Conservation (phyloP, 2,888 invertebrate genomes). For the Brachyptera risi region DNA sequence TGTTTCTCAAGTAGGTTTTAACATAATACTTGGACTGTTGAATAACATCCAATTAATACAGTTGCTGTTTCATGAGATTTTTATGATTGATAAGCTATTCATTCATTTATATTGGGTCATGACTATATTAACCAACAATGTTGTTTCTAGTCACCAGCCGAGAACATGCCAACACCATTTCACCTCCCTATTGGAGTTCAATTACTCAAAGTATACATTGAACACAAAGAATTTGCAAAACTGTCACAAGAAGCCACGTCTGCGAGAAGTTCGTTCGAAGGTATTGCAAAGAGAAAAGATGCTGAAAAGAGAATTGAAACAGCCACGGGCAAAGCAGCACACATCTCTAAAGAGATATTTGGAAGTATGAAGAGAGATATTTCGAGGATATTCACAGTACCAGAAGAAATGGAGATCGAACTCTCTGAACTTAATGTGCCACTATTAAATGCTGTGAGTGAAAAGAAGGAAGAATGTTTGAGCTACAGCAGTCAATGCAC, state of each 20-base stretch:
- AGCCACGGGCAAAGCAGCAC: conserved; percentile 9
- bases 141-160: conserved; percentile 64
- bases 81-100: too few species aligned
- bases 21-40: too few species aligned
- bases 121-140: too few species aligned
- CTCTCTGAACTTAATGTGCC: background rate
- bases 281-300: conserved; percentile 29
- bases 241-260: conserved; percentile 25
- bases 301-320: conserved; percentile 40
- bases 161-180: conserved; percentile 59
- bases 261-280: conserved; percentile 27
- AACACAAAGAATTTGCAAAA: conserved; percentile 51
- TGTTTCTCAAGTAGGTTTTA: too few species aligned
- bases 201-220: conserved; percentile 71
- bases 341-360: conserved; percentile 33
- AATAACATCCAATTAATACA: too few species aligned
- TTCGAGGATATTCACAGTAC: conserved; percentile 75
- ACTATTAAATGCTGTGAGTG: background rate
- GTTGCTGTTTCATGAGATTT: too few species aligned
- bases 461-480: conserved; percentile 1
- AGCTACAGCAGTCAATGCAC: background rate
- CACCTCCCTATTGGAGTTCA: conserved; percentile 78
- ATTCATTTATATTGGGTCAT: too few species aligned
- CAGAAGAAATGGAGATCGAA: conserved; percentile 57
- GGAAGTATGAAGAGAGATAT: conserved; percentile 67